These are phyloP conservation scores for Pseudanteris insignis DNA, from an alignment of 2,888 invertebrate genomes.

Conservation along the genomic window DNA sequence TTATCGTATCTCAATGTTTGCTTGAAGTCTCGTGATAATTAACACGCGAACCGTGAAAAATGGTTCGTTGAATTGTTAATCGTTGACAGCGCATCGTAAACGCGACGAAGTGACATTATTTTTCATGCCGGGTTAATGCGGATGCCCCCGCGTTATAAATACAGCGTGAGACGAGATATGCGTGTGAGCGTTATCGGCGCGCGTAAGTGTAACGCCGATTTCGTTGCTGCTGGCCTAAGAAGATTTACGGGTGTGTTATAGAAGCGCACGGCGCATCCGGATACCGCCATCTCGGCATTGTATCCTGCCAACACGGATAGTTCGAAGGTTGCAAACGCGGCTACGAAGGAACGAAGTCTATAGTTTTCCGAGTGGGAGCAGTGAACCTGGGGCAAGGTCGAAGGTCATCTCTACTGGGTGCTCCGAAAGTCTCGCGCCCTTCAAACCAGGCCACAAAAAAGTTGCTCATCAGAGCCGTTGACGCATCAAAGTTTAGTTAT, in stretches of 20 bases:
- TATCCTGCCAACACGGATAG: slow-evolving; percentile 34
- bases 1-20: too few relatives aligned
- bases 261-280: slow-evolving; percentile 25
- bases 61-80: too few relatives aligned
- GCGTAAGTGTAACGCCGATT: slow-evolving; percentile 8
- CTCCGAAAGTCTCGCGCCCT: slow-evolving; percentile 36
- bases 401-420: slow-evolving; percentile 48
- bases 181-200: slow-evolving; percentile 13
- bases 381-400: slow-evolving; percentile 47
- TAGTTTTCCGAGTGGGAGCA: slow-evolving; percentile 46
- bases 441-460: slow-evolving; percentile 2
- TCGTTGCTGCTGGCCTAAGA: slow-evolving; percentile 11
- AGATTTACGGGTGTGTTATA: slow-evolving; percentile 30
- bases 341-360: slow-evolving; percentile 26
- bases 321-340: slow-evolving; percentile 33
- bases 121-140: slow-evolving; percentile 18
- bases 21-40: too few relatives aligned
- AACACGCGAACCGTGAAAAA: too few relatives aligned
- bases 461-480: too few relatives aligned
- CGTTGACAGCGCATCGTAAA: neutral
- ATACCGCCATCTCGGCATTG: slow-evolving; percentile 34
- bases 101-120: slow-evolving; percentile 20
- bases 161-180: slow-evolving; percentile 3
- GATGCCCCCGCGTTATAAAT: slow-evolving; percentile 15
- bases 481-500: too few relatives aligned